Percentiles rank a stretch among this genome's conserved stretches.
phyloP scores from a whole-genome alignment of 1,140 invertebrate genomes.

The Acromyrmex charruanus region DNA sequence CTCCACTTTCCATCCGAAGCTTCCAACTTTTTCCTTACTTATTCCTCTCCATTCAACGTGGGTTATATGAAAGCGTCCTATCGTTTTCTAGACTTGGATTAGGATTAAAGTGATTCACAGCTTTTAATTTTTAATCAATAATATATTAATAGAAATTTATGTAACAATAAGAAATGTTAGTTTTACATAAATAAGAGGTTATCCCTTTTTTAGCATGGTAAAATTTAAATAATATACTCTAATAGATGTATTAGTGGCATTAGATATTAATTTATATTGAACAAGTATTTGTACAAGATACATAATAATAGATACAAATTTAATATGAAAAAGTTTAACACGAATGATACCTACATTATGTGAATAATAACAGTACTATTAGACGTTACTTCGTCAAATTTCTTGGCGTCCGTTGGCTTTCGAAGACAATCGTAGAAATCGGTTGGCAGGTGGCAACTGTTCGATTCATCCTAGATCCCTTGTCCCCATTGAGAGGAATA shows the following conservation, averaged over 20 bases:
- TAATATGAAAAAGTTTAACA: not conserved
- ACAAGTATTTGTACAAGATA: not conserved
- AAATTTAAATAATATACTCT: not conserved
- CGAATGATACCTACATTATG: not conserved
- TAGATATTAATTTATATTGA: not conserved
- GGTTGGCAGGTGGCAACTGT: slow-evolving; percentile 67
- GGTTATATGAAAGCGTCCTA: slow-evolving; percentile 5
- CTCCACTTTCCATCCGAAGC: slow-evolving; percentile 49
- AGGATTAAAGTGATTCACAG: slow-evolving; percentile 2
- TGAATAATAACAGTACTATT: not conserved
- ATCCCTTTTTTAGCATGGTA: not conserved
- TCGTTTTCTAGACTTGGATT: not conserved
- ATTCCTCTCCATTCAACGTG: slow-evolving; percentile 41
- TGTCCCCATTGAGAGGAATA: slow-evolving; percentile 63
- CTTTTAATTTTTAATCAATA: slow-evolving; percentile 21
- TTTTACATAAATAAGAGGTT: slow-evolving; percentile 9
- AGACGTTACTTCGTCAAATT: slow-evolving; percentile 3
- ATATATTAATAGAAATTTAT: slow-evolving; percentile 12
- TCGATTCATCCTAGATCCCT: slow-evolving; percentile 50
- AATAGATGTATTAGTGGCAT: not conserved
- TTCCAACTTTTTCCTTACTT: slow-evolving; percentile 7
- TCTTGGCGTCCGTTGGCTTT: slow-evolving; percentile 14
- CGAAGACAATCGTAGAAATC: slow-evolving; percentile 66
- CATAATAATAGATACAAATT: not conserved
- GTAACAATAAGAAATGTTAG: not conserved